Conservation (phyloP, 2,888 invertebrate genomes). For the Saturnia japonica region DNA sequence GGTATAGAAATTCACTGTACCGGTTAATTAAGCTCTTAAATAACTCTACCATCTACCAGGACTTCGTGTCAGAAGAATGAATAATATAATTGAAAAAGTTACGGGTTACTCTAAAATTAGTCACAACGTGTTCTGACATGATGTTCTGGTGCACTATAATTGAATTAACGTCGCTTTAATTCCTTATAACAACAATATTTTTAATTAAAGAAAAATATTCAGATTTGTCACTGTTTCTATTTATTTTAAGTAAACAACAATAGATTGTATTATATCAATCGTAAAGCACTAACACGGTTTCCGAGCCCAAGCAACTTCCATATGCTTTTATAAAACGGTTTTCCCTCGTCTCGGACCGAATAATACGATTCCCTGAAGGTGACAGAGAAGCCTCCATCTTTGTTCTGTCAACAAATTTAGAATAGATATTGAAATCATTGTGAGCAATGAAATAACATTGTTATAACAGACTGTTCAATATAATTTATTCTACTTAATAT, state of each 20-base stretch:
- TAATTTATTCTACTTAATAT: no score
- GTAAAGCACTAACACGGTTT: slow-evolving; percentile 12
- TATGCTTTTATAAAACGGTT: slow-evolving; percentile 18
- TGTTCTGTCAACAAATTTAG: slow-evolving; percentile 20
- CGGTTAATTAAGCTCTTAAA: no score
- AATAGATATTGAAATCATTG: slow-evolving; percentile 12
- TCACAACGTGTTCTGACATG: neutral
- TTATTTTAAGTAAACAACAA: neutral
- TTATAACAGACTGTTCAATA: neutral
- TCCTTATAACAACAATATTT: neutral
- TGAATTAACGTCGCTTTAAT: neutral
- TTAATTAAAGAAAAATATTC: neutral
- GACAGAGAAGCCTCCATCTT: slow-evolving; percentile 21
- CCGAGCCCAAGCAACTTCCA: slow-evolving; percentile 1
- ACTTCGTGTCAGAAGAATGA: no score
- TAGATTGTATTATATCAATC: neutral
- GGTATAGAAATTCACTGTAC: neutral
- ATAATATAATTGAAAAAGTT: no score
- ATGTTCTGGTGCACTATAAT: neutral
- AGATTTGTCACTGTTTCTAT: neutral
- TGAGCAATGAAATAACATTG: slow-evolving; percentile 1
- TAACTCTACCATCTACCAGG: no score
- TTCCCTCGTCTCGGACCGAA: slow-evolving; percentile 17
- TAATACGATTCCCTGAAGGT: slow-evolving; percentile 21
- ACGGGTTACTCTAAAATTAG: no score